Conservation (phyloP, 2,113 vertebrate genomes). For the Tauraco erythrolophus region DNA sequence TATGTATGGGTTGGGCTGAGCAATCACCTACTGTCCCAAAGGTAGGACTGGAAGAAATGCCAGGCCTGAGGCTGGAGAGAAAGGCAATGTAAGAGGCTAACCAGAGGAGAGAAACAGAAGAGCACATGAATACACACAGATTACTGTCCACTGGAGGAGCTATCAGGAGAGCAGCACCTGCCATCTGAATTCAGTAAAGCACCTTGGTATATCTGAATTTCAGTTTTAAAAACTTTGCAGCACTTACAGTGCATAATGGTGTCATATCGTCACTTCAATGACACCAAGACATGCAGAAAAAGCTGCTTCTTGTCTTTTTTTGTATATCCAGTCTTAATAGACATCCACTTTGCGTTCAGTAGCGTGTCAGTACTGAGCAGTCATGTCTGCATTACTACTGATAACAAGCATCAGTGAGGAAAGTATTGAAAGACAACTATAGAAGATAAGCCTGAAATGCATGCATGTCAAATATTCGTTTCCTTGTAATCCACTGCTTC, state of each 20-base stretch:
- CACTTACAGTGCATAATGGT: background rate
- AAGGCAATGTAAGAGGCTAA: background rate
- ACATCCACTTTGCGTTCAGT: background rate
- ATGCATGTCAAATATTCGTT: background rate
- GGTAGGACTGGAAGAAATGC: background rate
- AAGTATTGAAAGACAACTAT: background rate
- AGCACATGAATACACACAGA: background rate
- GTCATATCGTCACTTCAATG: rapidly evolving
- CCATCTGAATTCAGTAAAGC: background rate
- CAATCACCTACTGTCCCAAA: background rate
- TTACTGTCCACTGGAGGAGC: background rate
- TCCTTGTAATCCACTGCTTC: background rate
- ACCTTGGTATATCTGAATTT: background rate
- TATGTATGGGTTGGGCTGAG: background rate
- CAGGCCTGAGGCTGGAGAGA: background rate
- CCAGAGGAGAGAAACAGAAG: background rate
- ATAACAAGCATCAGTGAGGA: slow-evolving; percentile 8
- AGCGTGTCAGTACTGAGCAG: background rate
- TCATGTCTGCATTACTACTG: background rate
- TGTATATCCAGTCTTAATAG: background rate
- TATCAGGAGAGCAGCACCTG: background rate
- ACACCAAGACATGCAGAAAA: background rate
- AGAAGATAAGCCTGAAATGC: background rate
- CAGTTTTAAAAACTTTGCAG: background rate
- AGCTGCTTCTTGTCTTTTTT: background rate